Conservation (phyloP, 2,888 invertebrate species). For the Dexiosoma caninum region DNA sequence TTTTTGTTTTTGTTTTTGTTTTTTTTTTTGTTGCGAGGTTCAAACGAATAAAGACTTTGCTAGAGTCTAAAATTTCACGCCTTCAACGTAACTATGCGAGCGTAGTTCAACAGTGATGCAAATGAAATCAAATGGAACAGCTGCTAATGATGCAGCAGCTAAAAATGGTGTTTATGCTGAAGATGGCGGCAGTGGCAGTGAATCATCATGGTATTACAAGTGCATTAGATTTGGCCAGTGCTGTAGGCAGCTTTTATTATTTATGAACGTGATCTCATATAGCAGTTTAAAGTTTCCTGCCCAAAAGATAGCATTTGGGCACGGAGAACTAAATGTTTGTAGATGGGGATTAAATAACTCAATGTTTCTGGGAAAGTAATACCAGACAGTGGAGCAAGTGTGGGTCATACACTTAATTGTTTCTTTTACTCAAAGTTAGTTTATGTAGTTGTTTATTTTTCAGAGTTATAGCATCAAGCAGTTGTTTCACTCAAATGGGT, state of each 20-base stretch:
- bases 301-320: neutral
- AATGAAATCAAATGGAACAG: constrained; percentile 45
- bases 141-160: constrained; percentile 35
- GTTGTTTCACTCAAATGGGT: too few species aligned
- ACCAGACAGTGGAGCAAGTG: too few species aligned
- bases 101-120: constrained; percentile 23
- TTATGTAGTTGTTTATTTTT: too few species aligned
- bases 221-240: constrained; percentile 32
- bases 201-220: constrained; percentile 16
- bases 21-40: neutral
- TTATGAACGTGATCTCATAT: constrained; percentile 55
- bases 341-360: neutral
- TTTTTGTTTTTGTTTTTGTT: neutral
- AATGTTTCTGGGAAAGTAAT: neutral
- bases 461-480: too few species aligned
- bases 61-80: constrained; percentile 54
- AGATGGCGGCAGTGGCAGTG: constrained; percentile 17
- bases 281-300: constrained; percentile 36
- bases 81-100: constrained; percentile 22
- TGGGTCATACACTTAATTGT: too few species aligned
- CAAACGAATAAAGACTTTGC: constrained; percentile 40
- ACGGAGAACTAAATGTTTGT: neutral
- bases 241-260: constrained; percentile 53
- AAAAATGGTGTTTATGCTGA: constrained; percentile 2
- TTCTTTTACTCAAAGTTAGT: too few species aligned